These are phyloP conservation scores for Atherinomorus stipes DNA, from an alignment of 2,113 vertebrate genomes.

Conservation along the genomic window DNA sequence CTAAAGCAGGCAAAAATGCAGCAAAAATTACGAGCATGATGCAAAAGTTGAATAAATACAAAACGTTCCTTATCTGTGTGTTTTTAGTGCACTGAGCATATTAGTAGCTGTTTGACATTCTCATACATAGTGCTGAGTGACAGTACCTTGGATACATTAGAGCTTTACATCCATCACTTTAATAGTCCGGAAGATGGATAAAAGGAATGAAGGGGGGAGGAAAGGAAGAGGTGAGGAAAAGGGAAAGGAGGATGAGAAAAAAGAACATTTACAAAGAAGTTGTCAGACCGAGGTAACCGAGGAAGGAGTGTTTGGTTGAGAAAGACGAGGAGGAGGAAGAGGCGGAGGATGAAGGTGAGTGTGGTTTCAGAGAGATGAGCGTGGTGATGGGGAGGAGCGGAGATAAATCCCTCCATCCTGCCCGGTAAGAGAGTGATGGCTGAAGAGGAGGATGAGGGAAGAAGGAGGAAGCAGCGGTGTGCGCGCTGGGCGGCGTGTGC, in stretches of 20 bases:
- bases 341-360: constrained; percentile 60
- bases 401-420: constrained; percentile 93
- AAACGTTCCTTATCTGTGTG: constrained; percentile 46
- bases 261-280: constrained; percentile 86
- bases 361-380: constrained; percentile 79
- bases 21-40: constrained; percentile 63
- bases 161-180: constrained; percentile 65
- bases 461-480: constrained; percentile 55
- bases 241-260: neutral
- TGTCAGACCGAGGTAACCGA: constrained; percentile 93
- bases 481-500: constrained; percentile 45
- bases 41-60: constrained; percentile 54
- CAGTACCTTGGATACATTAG: constrained; percentile 51
- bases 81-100: constrained; percentile 51
- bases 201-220: neutral
- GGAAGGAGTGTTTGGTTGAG: constrained; percentile 92
- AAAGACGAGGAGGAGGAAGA: constrained; percentile 70
- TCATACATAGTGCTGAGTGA: constrained; percentile 53
- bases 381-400: constrained; percentile 97
- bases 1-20: constrained; percentile 70
- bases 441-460: constrained; percentile 79
- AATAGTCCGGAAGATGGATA: constrained; percentile 46
- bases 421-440: constrained; percentile 82
- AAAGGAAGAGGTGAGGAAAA: neutral
- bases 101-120: constrained; percentile 69